A percentile compares a stretch with the other conserved stretches of the same genome.
These are phyloP conservation scores for Porites lutea DNA, from an alignment of 64 coral and sea anemone genomes.

Conservation along the genomic window DNA sequence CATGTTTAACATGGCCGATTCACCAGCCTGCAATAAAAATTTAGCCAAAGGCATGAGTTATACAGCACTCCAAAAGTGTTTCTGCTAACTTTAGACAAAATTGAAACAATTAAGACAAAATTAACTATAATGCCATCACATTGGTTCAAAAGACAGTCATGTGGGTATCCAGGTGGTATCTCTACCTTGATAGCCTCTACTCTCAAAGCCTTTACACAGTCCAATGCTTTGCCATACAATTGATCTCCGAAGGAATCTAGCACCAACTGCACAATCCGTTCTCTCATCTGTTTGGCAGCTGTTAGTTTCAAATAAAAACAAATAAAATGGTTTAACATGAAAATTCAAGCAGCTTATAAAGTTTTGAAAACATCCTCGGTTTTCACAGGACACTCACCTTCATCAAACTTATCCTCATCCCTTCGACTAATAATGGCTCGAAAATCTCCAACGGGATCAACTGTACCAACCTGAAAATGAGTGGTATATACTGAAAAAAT, in stretches of 20 bases:
- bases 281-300: constrained; percentile 95
- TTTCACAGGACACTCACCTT: constrained; percentile 62
- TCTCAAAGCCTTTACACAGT: constrained; percentile 76
- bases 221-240: constrained; percentile 86
- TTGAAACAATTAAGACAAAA: neutral
- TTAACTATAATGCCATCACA: too few species aligned
- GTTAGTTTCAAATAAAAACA: neutral
- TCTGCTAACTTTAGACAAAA: neutral
- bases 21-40: constrained; percentile 60
- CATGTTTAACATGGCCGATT: constrained; percentile 82
- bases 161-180: neutral
- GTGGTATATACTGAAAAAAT: neutral
- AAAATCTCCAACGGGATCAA: constrained; percentile 93
- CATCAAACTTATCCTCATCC: constrained; percentile 90
- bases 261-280: constrained; percentile 82
- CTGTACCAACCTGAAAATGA: constrained; percentile 85
- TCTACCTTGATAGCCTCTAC: constrained; percentile 85
- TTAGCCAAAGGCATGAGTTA: too few species aligned
- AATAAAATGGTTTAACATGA: neutral
- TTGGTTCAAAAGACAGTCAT: neutral
- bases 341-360: too few species aligned
- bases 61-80: neutral
- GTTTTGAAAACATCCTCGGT: too few species aligned
- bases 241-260: constrained; percentile 93
- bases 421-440: constrained; percentile 68